Percentiles rank a stretch among this genome's conserved stretches.
These are phyloP conservation scores for Fistularia tabacaria DNA, from an alignment of 2,797 vertebrate species.

Conservation along the genomic window DNA sequence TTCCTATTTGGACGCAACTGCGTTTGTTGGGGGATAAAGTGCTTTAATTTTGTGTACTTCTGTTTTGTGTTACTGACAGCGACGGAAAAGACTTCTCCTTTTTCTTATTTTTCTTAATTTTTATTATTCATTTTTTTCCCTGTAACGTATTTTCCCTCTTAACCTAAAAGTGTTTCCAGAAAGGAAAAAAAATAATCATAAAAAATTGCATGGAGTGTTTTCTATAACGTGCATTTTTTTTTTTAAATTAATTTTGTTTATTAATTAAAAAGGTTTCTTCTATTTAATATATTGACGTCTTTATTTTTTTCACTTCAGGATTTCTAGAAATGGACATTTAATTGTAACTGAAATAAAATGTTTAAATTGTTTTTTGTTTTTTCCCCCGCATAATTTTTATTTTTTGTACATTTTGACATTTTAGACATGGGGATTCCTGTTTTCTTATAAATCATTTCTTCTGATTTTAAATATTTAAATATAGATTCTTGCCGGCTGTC, in stretches of 20 bases:
- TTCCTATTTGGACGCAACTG: constrained; percentile 88
- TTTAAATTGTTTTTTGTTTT: constrained; percentile 52
- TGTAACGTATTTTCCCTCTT: constrained; percentile 74
- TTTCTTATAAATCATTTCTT: background rate
- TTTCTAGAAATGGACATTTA: constrained; percentile 88
- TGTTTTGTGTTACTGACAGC: constrained; percentile 78
- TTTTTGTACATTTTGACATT: constrained; percentile 60
- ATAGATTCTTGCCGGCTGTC: constrained; percentile 5
- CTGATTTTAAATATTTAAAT: too few relatives aligned
- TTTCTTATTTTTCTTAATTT: constrained; percentile 67
- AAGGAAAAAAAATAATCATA: constrained; percentile 17
- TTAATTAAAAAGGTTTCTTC: constrained; percentile 52
- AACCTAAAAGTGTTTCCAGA: constrained; percentile 47
- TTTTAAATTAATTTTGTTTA: constrained; percentile 3
- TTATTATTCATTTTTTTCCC: too few relatives aligned
- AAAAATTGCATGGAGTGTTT: constrained; percentile 78
- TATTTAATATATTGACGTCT: constrained; percentile 63
- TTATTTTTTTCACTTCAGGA: constrained; percentile 82
- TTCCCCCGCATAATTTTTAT: constrained; percentile 61
- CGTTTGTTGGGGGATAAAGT: constrained; percentile 76
- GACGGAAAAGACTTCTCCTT: constrained; percentile 72
- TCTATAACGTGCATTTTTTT: constrained; percentile 68
- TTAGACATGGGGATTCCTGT: constrained; percentile 77
- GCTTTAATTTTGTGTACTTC: constrained; percentile 74
- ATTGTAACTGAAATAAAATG: constrained; percentile 76